Conservation (phyloP, 1,140 invertebrate genomes). For the Hylyphantes graminicola region DNA sequence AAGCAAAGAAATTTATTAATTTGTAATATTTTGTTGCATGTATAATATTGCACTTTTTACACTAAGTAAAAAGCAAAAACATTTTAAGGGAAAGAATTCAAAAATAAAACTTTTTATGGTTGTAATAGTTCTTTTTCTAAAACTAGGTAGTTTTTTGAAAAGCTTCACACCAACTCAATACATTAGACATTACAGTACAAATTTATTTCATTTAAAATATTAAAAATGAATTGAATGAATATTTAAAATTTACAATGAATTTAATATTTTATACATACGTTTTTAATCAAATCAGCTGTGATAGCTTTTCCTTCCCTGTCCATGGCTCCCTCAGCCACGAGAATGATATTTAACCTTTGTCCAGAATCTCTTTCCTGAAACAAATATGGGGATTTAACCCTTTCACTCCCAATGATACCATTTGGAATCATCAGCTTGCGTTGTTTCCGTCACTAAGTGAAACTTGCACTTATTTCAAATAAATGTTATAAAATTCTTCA, state of each 20-base stretch:
- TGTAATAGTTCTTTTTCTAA: too few species aligned
- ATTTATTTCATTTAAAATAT: neutral
- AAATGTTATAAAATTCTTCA: too few species aligned
- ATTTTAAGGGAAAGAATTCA: neutral
- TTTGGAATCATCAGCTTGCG: too few species aligned
- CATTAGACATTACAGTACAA: neutral
- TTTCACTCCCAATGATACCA: too few species aligned
- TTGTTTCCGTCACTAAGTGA: too few species aligned
- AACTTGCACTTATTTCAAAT: too few species aligned
- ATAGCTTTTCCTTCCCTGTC: slow-evolving; percentile 93
- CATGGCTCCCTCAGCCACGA: slow-evolving; percentile 98
- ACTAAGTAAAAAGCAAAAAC: neutral
- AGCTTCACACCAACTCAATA: neutral
- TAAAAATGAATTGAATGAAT: neutral
- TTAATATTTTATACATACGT: slow-evolving; percentile 59
- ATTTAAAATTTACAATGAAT: neutral
- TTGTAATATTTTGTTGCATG: too few species aligned
- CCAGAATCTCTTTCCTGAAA: slow-evolving; percentile 86
- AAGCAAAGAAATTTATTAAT: too few species aligned
- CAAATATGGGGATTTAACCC: slow-evolving; percentile 8
- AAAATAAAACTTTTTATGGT: neutral
- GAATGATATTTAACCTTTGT: slow-evolving; percentile 98
- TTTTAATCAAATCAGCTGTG: slow-evolving; percentile 86
- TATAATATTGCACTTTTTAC: neutral
- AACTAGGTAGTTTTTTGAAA: neutral